Evolutionary conservation across 2,797 vertebrate species (phyloP).

Genomic region (Takifugu ocellatus): DNA sequence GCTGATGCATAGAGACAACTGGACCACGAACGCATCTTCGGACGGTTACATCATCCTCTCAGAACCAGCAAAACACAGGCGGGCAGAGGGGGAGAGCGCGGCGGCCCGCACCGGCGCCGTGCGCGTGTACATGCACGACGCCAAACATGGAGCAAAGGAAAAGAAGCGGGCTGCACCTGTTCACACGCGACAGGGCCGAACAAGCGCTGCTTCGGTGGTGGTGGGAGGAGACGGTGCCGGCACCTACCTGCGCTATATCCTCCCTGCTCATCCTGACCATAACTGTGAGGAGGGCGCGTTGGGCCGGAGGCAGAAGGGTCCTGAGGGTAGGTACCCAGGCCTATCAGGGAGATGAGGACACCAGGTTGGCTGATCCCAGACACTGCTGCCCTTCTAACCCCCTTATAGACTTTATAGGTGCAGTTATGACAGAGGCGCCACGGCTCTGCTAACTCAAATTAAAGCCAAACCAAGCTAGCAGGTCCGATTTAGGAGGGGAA

Average conservation of each 20-base stretch:
- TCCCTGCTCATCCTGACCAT: conserved; percentile 93
- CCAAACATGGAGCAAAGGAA: conserved; percentile 49
- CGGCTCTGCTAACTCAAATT: conserved; percentile 36
- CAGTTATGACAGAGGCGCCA: conserved; percentile 29
- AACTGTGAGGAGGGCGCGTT: conserved; percentile 88
- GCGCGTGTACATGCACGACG: conserved; percentile 71
- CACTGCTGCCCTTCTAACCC: conserved; percentile 65
- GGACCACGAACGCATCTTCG: conserved; percentile 64
- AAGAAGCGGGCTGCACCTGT: conserved; percentile 47
- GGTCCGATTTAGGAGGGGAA: conserved; percentile 7
- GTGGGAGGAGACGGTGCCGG: conserved; percentile 80
- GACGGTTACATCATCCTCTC: conserved; percentile 77
- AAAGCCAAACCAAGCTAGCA: conserved; percentile 20
- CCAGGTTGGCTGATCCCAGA: conserved; percentile 87
- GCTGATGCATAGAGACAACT: conserved; percentile 61
- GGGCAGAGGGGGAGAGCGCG: conserved; percentile 49
- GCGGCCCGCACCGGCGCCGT: conserved; percentile 60
- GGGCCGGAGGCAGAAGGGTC: conserved; percentile 88
- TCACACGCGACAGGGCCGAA: conserved; percentile 60
- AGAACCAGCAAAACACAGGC: conserved; percentile 72
- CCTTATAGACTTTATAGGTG: conserved; percentile 44
- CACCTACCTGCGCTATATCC: conserved; percentile 88
- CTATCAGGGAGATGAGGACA: conserved; percentile 87
- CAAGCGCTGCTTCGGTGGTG: conserved; percentile 68
- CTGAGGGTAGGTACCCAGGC: conserved; percentile 89